phyloP scores from a whole-genome alignment of 1,140 invertebrate genomes.

The Drosophila watanabei region DNA sequence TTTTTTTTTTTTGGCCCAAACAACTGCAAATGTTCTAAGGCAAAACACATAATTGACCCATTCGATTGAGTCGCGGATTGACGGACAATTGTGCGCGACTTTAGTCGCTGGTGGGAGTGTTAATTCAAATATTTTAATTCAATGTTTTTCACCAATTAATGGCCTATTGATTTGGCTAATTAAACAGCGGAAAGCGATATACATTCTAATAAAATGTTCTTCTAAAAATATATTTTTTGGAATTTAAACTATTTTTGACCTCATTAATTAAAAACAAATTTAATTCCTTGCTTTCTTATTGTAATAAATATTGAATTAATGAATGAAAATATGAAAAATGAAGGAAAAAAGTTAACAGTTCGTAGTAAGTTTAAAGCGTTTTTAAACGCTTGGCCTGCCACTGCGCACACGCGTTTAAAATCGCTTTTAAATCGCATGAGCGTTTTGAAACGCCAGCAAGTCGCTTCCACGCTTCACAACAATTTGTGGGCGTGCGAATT shows the following conservation, averaged over 20 bases:
- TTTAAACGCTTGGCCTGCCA: neutral
- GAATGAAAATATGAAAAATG: neutral
- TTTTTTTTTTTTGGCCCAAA: constrained; percentile 6
- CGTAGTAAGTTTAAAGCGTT: neutral
- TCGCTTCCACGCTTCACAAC: constrained; percentile 18
- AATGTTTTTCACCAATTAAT: constrained; percentile 5
- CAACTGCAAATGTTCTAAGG: constrained; percentile 60
- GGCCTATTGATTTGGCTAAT: constrained; percentile 3
- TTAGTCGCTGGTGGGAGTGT: constrained; percentile 29
- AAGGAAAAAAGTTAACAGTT: neutral
- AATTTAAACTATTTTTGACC: neutral
- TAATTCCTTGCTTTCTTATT: neutral
- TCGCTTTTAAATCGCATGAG: constrained; percentile 22
- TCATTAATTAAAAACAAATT: no score
- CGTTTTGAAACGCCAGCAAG: constrained; percentile 17
- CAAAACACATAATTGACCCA: constrained; percentile 52
- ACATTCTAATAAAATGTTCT: neutral
- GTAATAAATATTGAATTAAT: no score
- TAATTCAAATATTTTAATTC: constrained; percentile 12
- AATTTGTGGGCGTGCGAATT: constrained; percentile 42
- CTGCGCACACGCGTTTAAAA: constrained; percentile 39
- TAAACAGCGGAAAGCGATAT: neutral
- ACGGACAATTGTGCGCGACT: constrained; percentile 44
- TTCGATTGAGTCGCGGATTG: constrained; percentile 40
- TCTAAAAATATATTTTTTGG: neutral